A percentile compares a stretch with the other conserved stretches of the same genome.
phyloP scores from a whole-genome alignment of 2,797 vertebrate genomes.

The Aphelocoma californica region DNA sequence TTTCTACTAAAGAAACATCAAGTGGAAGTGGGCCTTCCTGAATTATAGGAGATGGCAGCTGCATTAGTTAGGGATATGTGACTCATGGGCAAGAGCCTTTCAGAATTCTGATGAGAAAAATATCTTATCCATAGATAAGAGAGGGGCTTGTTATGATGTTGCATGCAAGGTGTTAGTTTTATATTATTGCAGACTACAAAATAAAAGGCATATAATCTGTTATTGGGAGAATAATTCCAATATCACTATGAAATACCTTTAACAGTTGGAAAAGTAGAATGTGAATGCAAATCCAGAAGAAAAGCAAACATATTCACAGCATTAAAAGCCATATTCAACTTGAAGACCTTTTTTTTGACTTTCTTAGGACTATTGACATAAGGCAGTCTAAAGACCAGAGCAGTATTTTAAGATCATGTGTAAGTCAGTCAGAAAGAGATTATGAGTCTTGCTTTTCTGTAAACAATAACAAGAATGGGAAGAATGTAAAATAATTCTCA shows the following conservation, averaged over 20 bases:
- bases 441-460: background rate
- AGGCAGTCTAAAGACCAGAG: background rate
- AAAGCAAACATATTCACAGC: background rate
- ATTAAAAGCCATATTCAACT: background rate
- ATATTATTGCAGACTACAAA: background rate
- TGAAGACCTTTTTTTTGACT: background rate
- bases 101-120: background rate
- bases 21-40: background rate
- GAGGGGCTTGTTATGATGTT: background rate
- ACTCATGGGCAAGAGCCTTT: background rate
- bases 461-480: background rate
- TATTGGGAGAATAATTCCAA: background rate
- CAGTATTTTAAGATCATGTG: background rate
- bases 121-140: background rate
- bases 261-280: background rate
- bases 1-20: background rate
- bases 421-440: background rate
- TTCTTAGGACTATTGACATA: background rate
- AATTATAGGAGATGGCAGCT: background rate
- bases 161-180: background rate
- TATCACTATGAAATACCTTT: background rate
- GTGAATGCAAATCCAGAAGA: background rate
- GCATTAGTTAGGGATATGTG: background rate
- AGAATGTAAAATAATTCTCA: background rate
- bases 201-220: background rate